Base-by-base conservation (phyloP, 2,888 invertebrate genomes). In the Piscicola geometra region DNA sequence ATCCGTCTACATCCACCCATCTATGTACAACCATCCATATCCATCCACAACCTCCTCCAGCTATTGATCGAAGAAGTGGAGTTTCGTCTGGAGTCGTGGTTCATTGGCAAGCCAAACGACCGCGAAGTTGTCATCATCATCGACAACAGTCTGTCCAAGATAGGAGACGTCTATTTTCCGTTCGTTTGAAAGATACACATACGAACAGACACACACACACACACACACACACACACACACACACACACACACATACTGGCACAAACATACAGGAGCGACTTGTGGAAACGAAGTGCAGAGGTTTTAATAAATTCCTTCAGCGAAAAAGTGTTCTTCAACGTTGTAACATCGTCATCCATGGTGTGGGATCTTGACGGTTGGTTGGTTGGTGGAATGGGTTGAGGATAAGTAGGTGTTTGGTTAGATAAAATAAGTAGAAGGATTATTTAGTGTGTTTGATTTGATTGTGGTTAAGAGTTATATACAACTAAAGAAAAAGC, bases 281-380 rank as follows among this genome's bases (percentile, higher is more conserved):
- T 56, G 21, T 52, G 56, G n/a, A 73, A 73, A 60, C 15, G 36
- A 35, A 56, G 32, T 25, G 73, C 73, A 25, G 64, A 60, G 15
- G 15, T 33, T 9, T 36, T 73, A 25, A 35, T 73, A 21, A 28
- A 36, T 28, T 64, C 73, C n/a, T 73, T 73, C 33, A 73, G 56
- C 35, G 32, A 32, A 0, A 32, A 36, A 5, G 33, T 35, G n/a
- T 47, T 32, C 35, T 64, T 73, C 52, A 73, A 73, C 36, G 25
- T 73, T 28, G 64, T 73, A 18, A 30, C 73, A 1, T 73, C 73
- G 21, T 73, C 73, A 1, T 73, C 73, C 25, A 73, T 73, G 73
- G 33, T 73, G 2, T 73, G 73, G 73, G 73, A 64, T 25, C 32
- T 64, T 21, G 32, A 73, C 15, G 73, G 67, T 67, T 9, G 12